phyloP scores from a whole-genome alignment of 1,140 invertebrate species.

The Drosophila quadrilineata region DNA sequence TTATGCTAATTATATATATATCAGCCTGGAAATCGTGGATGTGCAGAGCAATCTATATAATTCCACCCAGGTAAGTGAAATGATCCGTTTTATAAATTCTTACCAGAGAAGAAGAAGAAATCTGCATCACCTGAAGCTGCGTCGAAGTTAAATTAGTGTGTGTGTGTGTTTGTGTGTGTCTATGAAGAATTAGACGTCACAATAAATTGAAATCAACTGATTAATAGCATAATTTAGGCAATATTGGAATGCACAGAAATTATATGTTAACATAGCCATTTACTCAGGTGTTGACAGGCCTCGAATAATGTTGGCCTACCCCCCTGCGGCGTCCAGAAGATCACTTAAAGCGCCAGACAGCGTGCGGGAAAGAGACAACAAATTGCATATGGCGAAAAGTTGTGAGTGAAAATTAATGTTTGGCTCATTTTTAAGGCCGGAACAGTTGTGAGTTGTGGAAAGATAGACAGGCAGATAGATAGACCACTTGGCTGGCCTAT shows the following conservation, averaged over 20 bases:
- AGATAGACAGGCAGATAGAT: slow-evolving; percentile 2
- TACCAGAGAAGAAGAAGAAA: too few species aligned
- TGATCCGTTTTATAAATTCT: too few species aligned
- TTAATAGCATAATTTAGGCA: slow-evolving; percentile 66
- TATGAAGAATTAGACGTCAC: too few species aligned
- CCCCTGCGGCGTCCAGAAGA: slow-evolving; percentile 6
- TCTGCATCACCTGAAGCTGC: too few species aligned
- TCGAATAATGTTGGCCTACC: not conserved
- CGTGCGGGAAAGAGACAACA: slow-evolving; percentile 20
- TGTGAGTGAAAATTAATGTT: slow-evolving; percentile 47
- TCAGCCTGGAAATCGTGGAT: too few species aligned
- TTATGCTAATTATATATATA: too few species aligned
- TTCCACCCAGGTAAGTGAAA: too few species aligned
- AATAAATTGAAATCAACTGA: slow-evolving; percentile 38
- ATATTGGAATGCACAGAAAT: slow-evolving; percentile 30
- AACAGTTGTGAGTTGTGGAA: slow-evolving; percentile 51
- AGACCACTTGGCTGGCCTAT: not conserved
- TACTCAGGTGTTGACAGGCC: slow-evolving; percentile 54
- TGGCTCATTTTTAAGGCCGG: slow-evolving; percentile 45
- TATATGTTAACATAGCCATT: slow-evolving; percentile 52
- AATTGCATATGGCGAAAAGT: slow-evolving; percentile 53
- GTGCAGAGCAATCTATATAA: too few species aligned
- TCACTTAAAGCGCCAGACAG: too few species aligned
- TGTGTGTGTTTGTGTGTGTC: too few species aligned
- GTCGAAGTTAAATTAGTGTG: too few species aligned